Evolutionary conservation across 2,113 vertebrate species (phyloP).

Genomic region (Bungarus multicinctus): DNA sequence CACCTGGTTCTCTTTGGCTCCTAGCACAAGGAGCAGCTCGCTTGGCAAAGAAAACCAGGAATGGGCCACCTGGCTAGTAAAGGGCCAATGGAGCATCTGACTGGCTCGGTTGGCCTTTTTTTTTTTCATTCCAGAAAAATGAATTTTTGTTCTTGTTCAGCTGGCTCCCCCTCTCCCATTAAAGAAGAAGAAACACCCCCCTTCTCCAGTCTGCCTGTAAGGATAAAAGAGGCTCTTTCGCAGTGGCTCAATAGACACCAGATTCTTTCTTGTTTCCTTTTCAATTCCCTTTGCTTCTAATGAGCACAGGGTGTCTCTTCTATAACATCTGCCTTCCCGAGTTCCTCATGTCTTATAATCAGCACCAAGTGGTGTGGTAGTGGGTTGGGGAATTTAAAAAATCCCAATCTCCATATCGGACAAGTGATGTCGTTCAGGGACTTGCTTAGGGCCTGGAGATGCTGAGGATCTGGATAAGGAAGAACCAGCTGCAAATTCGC

Average conservation of each 20-base stretch:
- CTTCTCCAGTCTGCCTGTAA: fast-evolving
- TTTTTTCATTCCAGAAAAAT: not conserved
- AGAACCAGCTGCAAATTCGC: not conserved
- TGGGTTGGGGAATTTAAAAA: not conserved
- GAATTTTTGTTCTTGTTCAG: not conserved
- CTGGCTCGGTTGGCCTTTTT: not conserved
- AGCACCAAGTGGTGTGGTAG: not conserved
- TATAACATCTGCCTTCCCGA: not conserved
- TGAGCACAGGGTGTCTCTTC: slow-evolving; percentile 7
- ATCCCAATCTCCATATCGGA: not conserved
- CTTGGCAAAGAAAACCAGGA: slow-evolving; percentile 53
- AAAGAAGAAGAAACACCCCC: not conserved
- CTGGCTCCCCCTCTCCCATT: not conserved
- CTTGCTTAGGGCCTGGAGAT: not conserved
- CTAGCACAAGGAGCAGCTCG: slow-evolving; percentile 1
- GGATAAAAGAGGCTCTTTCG: slow-evolving; percentile 20
- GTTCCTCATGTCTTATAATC: not conserved
- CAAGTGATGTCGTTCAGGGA: not conserved
- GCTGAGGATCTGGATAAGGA: not conserved
- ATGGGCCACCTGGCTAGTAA: slow-evolving; percentile 59
- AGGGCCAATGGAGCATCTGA: slow-evolving; percentile 20
- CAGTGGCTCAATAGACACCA: slow-evolving; percentile 34
- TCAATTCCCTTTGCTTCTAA: slow-evolving; percentile 27
- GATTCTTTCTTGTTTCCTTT: slow-evolving; percentile 23
- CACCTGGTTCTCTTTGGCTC: slow-evolving; percentile 65